These are phyloP conservation scores for Globicephala melas DNA, from an alignment of 2,113 vertebrate species.

Conservation along the genomic window DNA sequence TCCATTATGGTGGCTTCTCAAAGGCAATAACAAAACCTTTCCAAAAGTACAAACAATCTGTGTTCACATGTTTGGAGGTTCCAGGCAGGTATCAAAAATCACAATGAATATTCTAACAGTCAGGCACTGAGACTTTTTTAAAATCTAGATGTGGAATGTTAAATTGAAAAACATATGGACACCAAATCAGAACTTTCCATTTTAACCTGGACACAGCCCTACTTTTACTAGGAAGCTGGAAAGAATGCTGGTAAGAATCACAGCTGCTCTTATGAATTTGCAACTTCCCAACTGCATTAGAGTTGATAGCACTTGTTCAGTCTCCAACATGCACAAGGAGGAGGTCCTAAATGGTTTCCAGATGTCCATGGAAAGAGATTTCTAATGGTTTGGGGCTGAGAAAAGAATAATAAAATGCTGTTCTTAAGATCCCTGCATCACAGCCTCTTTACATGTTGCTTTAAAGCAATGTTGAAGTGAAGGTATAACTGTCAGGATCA, in stretches of 20 bases:
- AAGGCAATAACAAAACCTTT: not conserved
- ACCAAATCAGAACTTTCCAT: constrained; percentile 9
- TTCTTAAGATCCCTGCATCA: not conserved
- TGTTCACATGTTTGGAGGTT: not conserved
- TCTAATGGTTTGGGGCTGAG: not conserved
- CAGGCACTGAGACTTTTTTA: not conserved
- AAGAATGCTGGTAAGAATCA: not conserved
- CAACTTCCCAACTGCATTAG: not conserved
- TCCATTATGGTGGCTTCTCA: not conserved
- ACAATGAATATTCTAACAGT: constrained; percentile 8
- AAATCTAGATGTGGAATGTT: not conserved
- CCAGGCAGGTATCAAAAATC: not conserved
- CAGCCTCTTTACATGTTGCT: not conserved
- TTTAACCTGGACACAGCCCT: not conserved
- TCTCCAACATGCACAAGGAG: not conserved
- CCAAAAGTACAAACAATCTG: not conserved
- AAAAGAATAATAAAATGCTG: not conserved
- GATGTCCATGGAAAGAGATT: not conserved
- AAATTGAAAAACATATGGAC: not conserved
- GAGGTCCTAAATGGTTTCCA: not conserved
- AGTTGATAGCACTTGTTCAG: not conserved
- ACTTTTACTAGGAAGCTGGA: not conserved
- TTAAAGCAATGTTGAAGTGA: not conserved
- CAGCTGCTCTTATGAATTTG: not conserved
- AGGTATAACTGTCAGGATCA: not conserved